phyloP scores from a whole-genome alignment of 1,140 invertebrate species.

The Aphaenogaster floridana region DNA sequence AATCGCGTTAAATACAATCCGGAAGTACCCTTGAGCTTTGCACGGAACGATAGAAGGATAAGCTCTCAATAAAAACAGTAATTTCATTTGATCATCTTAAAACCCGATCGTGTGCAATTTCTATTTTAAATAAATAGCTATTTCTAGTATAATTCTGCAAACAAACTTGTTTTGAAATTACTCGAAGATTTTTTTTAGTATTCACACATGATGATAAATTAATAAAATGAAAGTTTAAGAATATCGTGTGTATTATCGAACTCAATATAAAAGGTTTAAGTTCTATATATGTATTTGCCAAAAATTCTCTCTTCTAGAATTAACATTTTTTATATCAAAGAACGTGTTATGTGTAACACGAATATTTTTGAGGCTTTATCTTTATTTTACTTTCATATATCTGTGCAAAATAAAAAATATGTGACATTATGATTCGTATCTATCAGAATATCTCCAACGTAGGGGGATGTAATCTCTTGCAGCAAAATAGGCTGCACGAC shows the following conservation, averaged over 20 bases:
- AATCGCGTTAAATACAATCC: constrained; percentile 56
- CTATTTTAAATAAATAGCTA: constrained; percentile 27
- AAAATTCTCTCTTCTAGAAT: not conserved
- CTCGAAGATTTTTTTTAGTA: not conserved
- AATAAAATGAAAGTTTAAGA: not conserved
- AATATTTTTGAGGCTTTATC: constrained; percentile 6
- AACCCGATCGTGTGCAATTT: constrained; percentile 19
- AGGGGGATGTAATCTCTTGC: constrained; percentile 46
- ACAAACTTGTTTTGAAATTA: not conserved
- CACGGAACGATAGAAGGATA: constrained; percentile 26
- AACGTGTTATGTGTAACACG: not conserved
- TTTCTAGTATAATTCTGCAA: constrained; percentile 19
- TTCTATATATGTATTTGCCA: too few relatives aligned
- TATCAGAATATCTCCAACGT: constrained; percentile 42
- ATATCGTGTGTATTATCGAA: not conserved
- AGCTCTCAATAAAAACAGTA: constrained; percentile 32
- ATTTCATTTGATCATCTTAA: constrained; percentile 43
- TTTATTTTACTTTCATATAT: not conserved
- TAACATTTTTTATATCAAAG: constrained; percentile 24
- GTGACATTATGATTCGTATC: constrained; percentile 51
- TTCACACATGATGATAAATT: not conserved
- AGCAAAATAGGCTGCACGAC: constrained; percentile 57
- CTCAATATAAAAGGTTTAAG: not conserved
- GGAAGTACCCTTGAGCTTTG: constrained; percentile 33
- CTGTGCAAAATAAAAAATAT: constrained; percentile 17